Evolutionary conservation across 2,888 invertebrate species (phyloP).

Genomic region (Synanthedon tipuliformis): DNA sequence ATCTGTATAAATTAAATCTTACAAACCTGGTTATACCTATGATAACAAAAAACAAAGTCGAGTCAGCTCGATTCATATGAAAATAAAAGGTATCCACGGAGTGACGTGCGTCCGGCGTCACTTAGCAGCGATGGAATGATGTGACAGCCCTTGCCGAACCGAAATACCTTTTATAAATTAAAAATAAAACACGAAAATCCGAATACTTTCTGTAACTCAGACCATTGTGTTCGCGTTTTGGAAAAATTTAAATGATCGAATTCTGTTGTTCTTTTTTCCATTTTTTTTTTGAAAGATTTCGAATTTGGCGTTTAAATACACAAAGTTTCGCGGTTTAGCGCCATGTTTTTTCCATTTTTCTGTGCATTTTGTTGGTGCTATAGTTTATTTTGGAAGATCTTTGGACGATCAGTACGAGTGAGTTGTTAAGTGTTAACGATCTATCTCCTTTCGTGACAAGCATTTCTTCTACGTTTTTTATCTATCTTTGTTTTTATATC

Average conservation of each 20-base stretch:
- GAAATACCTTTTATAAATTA: conserved; percentile 57
- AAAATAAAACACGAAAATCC: conserved; percentile 50
- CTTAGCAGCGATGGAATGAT: conserved; percentile 69
- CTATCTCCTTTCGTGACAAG: conserved; percentile 26
- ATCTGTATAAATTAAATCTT: conserved; percentile 4
- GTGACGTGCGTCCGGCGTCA: conserved; percentile 70
- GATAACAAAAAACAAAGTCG: conserved; percentile 59
- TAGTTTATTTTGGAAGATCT: conserved; percentile 58
- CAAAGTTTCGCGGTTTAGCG: conserved; percentile 67
- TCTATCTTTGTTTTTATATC: too few relatives aligned
- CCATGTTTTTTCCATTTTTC: conserved; percentile 69
- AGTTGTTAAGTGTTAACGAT: conserved; percentile 63
- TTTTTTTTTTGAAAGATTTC: conserved; percentile 40
- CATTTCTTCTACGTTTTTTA: background rate
- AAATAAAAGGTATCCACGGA: conserved; percentile 63
- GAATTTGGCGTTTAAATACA: conserved; percentile 69
- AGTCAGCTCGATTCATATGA: conserved; percentile 59
- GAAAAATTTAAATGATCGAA: conserved; percentile 66
- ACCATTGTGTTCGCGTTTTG: conserved; percentile 70
- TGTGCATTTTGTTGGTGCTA: conserved; percentile 57
- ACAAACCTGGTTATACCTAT: conserved; percentile 50
- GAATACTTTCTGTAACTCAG: conserved; percentile 50
- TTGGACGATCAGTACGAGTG: conserved; percentile 56
- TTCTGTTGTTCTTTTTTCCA: conserved; percentile 45
- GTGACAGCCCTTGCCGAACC: conserved; percentile 67